phyloP scores from a whole-genome alignment of 2,797 vertebrate species.

The Oceanodroma leucorhoa region DNA sequence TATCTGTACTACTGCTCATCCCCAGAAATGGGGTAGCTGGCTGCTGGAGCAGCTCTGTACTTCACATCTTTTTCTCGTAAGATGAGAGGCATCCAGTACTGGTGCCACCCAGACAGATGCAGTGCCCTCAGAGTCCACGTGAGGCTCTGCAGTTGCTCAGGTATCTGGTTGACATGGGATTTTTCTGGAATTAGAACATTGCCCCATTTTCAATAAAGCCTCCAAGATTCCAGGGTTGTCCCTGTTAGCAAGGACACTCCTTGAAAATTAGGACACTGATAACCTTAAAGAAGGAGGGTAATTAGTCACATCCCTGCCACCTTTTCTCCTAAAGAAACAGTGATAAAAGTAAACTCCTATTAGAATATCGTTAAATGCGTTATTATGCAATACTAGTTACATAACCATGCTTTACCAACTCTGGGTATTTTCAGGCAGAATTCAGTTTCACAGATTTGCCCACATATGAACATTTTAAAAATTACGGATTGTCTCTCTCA shows the following conservation, averaged over 20 bases:
- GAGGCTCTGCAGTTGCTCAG: neutral
- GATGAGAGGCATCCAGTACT: neutral
- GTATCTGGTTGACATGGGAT: constrained; percentile 13
- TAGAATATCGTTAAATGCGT: constrained; percentile 1
- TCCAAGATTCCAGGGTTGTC: constrained; percentile 33
- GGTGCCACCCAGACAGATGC: neutral
- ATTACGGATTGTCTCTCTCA: neutral
- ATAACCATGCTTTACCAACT: constrained; percentile 11
- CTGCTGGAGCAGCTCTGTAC: neutral
- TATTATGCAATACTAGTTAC: constrained; percentile 42
- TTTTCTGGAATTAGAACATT: constrained; percentile 44
- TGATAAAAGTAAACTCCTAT: constrained; percentile 32
- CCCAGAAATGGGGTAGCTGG: neutral
- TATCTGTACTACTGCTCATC: rapidly evolving
- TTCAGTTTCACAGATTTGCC: constrained; percentile 17
- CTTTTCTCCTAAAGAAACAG: constrained; percentile 31
- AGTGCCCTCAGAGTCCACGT: neutral
- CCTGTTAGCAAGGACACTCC: constrained; percentile 51
- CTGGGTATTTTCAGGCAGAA: neutral
- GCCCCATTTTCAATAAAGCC: constrained; percentile 46
- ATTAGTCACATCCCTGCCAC: constrained; percentile 45
- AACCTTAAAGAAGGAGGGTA: constrained; percentile 60
- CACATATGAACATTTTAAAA: neutral
- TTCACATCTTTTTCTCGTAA: neutral
- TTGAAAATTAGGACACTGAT: constrained; percentile 51